Base-by-base conservation (phyloP, 2,113 vertebrate species). In the Syrrhaptes paradoxus region DNA sequence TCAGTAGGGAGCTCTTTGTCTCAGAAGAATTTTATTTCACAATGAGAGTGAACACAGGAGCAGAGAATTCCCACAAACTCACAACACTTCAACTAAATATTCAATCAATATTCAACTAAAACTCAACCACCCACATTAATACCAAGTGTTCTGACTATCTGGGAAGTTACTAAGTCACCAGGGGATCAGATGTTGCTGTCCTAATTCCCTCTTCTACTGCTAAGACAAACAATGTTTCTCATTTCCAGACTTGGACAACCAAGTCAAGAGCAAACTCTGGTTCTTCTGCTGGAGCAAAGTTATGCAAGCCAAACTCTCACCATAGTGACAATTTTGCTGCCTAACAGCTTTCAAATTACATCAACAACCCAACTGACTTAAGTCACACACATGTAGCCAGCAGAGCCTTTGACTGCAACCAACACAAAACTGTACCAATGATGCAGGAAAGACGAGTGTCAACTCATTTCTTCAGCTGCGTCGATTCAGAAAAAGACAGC, bases 61-160 rank as follows among this genome's bases (percentile, higher is more conserved):
- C 34, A 58, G 31, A 63, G 26, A 78, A 79, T 26, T 73, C 19
- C 15, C 49, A 74, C 12, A 71, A 81, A 59, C n/a, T 62, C 1
- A 0, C 16, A 87, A 16, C 32, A 59, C 10, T 65, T 93, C 21
- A 62, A 72, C 28, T 31, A 65, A 45, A 51, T 54, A 74, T 24
- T 70, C 61, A 41, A 71, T 21, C 59, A 43, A 48, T 32, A 63
- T 22, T 48, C 41, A 57, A 65, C 10, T 49, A 41, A 82, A 63
- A 20, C 25, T 62, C 84, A 63, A 45, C 13, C 13, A 90, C 8
- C 49, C 43, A 18, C 57, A 85, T 34, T 59, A 81, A 78, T 34
- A 91, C 2, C n/a, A 81, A 94, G n/a, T 2, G 0, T 29, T 87
- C 0, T n/a, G n/a, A n/a, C n/a, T 0, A 12, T 63, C 3, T 61